Percentiles rank a stretch among this genome's conserved stretches.
Evolutionary conservation across 2,797 vertebrate genomes (phyloP).

Genomic region (Amblyraja radiata): DNA sequence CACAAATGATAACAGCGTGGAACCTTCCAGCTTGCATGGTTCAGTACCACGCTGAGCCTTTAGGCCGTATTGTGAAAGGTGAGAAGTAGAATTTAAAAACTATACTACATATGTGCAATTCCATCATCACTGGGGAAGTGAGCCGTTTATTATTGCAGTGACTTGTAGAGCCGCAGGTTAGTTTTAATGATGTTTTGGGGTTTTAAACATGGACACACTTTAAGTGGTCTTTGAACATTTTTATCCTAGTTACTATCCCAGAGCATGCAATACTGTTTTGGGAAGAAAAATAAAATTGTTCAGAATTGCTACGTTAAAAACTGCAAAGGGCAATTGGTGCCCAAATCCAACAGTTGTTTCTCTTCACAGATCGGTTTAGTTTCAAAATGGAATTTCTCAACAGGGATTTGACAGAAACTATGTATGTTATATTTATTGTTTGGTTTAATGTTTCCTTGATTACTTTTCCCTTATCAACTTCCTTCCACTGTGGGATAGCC

Average conservation of each 20-base stretch:
- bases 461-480: neutral
- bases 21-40: neutral
- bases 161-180: neutral
- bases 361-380: neutral
- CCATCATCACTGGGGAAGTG: neutral
- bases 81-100: neutral
- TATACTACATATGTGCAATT: neutral
- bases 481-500: slow-evolving; percentile 15
- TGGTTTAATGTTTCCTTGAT: neutral
- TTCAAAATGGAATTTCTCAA: neutral
- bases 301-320: neutral
- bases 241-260: neutral
- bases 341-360: neutral
- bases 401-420: neutral
- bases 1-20: neutral
- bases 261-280: neutral
- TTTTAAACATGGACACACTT: neutral
- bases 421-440: neutral
- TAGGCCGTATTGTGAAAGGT: too few species aligned
- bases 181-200: neutral
- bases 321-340: neutral
- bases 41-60: too few species aligned
- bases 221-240: neutral
- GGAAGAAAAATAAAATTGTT: slow-evolving; percentile 6
- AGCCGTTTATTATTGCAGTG: neutral